phyloP scores from a whole-genome alignment of 2,797 vertebrate genomes.

The Acanthurus tractus region DNA sequence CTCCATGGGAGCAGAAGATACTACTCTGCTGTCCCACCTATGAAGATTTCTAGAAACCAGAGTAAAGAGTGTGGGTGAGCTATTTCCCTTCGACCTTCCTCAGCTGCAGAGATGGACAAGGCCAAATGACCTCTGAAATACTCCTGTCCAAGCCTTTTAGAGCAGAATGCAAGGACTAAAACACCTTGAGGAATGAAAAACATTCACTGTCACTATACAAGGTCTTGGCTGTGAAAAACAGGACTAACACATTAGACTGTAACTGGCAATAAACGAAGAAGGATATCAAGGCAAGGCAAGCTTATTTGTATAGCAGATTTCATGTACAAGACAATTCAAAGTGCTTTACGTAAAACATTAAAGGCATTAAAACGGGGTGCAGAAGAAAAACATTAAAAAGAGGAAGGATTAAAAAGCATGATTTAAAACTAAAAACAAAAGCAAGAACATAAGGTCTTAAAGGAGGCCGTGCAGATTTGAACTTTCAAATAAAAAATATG shows the following conservation, averaged over 20 bases:
- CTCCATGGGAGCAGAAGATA: not conserved
- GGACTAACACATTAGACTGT: not conserved
- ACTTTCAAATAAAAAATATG: no score
- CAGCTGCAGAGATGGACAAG: conserved; percentile 45
- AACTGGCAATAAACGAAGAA: not conserved
- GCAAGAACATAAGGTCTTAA: no score
- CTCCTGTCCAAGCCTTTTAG: conserved; percentile 12
- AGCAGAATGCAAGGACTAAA: conserved; percentile 26
- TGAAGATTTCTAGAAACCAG: conserved; percentile 59
- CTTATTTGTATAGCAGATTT: no score
- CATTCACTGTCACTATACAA: conserved; percentile 15
- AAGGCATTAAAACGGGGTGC: no score
- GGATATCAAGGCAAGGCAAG: not conserved
- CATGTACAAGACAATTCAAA: no score
- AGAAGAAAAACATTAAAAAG: no score
- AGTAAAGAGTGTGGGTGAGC: conserved; percentile 33
- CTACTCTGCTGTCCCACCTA: conserved; percentile 17
- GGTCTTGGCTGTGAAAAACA: not conserved
- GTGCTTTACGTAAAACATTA: no score
- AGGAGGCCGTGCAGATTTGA: no score
- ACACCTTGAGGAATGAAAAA: not conserved
- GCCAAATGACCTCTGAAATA: conserved; percentile 43
- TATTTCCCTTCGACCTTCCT: conserved; percentile 41
- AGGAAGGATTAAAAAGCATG: no score
- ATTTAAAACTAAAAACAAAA: no score